A percentile compares a stretch with the other conserved stretches of the same genome.
Evolutionary conservation across 2,797 vertebrate species (phyloP).

Genomic region (Tenualosa thibaudeaui): DNA sequence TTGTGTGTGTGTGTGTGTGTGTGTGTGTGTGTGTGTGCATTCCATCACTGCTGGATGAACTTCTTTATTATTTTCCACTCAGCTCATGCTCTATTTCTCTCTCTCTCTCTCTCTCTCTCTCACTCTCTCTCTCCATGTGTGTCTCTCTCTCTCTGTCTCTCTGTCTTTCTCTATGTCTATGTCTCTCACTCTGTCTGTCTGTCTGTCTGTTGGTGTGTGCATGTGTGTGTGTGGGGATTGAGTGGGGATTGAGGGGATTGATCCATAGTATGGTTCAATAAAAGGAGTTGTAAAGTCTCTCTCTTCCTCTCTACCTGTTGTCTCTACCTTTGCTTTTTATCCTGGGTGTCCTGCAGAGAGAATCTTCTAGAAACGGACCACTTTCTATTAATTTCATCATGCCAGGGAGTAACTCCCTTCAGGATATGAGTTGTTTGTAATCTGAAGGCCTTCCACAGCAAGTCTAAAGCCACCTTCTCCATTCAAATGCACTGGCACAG

Average conservation of each 20-base stretch:
- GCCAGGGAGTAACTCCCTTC: background rate
- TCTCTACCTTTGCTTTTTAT: background rate
- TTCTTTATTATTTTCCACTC: no score
- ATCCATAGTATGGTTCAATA: no score
- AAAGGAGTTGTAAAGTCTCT: background rate
- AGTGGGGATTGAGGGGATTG: no score
- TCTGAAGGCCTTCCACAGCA: background rate
- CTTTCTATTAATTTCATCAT: constrained; percentile 7
- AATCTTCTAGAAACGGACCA: background rate
- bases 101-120: background rate
- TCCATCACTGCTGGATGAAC: no score
- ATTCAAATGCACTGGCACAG: background rate
- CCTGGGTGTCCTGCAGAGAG: background rate
- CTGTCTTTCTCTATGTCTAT: background rate
- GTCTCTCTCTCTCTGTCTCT: no score
- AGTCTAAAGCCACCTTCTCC: background rate
- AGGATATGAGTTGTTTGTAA: background rate
- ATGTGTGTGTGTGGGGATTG: no score
- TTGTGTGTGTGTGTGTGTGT: background rate
- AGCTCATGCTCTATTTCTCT: no score
- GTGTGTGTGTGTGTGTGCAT: no score
- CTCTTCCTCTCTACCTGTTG: background rate
- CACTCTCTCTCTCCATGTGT: background rate
- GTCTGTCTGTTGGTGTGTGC: background rate
- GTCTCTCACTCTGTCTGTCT: background rate